Percentiles rank a stretch among this genome's conserved stretches.
phyloP scores from a whole-genome alignment of 35 echinoderm and acorn worm genomes.

The Patiria miniata region DNA sequence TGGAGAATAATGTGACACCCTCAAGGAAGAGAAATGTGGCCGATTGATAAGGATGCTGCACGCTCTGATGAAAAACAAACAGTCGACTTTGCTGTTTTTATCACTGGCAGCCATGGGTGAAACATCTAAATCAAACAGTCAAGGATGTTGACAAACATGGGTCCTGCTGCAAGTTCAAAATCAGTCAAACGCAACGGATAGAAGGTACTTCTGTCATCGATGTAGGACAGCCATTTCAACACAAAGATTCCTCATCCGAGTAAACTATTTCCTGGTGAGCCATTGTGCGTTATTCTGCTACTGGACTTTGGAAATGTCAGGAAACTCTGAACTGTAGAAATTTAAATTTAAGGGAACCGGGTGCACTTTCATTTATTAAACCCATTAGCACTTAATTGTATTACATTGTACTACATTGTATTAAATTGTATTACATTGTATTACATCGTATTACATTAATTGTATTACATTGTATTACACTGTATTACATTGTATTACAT shows the following conservation, averaged over 20 bases:
- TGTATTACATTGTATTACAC: too few species aligned
- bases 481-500: too few species aligned
- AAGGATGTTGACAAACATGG: neutral
- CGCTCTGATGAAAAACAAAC: neutral
- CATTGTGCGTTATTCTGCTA: too few species aligned
- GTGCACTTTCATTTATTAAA: too few species aligned
- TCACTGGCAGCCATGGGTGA: neutral
- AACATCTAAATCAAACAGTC: neutral
- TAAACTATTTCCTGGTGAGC: neutral
- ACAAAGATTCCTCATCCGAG: neutral
- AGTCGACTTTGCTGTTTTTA: neutral
- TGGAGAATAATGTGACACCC: neutral
- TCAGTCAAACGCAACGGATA: neutral
- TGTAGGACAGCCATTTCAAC: neutral
- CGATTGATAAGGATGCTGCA: neutral
- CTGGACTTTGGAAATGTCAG: too few species aligned
- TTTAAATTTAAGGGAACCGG: too few species aligned
- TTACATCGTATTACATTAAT: too few species aligned
- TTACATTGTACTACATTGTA: too few species aligned
- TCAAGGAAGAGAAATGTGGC: constrained; percentile 13
- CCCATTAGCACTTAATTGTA: too few species aligned
- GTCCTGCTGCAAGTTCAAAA: neutral
- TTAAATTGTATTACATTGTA: too few species aligned
- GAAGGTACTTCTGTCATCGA: neutral
- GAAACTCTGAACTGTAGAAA: too few species aligned